Percentiles rank a stretch among this genome's conserved stretches.
phyloP scores from a whole-genome alignment of 2,113 vertebrate genomes.

The Cathartes aura region DNA sequence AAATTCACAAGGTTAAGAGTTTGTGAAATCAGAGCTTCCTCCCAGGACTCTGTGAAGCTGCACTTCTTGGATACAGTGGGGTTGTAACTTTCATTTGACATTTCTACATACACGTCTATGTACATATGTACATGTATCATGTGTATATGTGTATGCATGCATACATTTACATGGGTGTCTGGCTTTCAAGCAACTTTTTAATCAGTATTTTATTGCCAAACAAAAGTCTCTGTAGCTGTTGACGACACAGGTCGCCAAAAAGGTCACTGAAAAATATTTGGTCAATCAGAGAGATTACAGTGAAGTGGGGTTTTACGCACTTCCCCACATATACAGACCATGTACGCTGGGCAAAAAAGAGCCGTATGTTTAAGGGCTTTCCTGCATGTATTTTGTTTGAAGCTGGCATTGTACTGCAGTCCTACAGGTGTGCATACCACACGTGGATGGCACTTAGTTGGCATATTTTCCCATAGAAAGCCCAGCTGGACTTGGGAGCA shows the following conservation, averaged over 20 bases:
- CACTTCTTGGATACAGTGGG: background rate
- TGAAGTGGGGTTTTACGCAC: background rate
- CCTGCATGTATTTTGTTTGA: background rate
- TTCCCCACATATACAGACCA: background rate
- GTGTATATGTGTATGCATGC: fast-evolving
- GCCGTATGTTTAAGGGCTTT: background rate
- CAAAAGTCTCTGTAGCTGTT: background rate
- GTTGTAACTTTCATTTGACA: background rate
- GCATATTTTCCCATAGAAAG: background rate
- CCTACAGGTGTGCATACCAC: background rate
- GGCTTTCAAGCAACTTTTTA: background rate
- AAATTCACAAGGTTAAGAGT: background rate
- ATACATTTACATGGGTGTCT: background rate
- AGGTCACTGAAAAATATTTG: background rate
- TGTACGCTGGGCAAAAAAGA: background rate
- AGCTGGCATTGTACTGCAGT: background rate
- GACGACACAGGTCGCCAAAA: fast-evolving
- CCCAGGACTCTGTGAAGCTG: background rate
- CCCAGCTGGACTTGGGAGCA: background rate
- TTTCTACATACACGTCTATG: background rate
- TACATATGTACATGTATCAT: fast-evolving
- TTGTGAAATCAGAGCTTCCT: background rate
- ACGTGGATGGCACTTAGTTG: background rate
- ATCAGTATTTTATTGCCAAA: background rate
- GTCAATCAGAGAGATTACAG: background rate